Base-by-base conservation (phyloP, 2,797 vertebrate species). In the Molossus alvarezi region DNA sequence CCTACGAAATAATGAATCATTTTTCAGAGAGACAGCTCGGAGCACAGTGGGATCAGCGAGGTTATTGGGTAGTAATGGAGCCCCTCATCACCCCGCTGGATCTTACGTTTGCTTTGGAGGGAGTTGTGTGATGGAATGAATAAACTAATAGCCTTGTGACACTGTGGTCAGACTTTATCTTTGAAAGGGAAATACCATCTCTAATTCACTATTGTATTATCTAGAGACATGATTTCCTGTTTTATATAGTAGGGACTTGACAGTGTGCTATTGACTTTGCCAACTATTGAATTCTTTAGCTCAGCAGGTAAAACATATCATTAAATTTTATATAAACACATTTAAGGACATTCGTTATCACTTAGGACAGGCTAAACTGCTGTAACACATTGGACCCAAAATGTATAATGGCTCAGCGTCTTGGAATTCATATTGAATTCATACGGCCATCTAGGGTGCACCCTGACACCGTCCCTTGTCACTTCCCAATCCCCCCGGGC, bases 181-280 rank as follows among this genome's bases (percentile, higher is more conserved):
- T 89, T 91, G 71, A 51, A 89, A 77, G 20, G 75, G 10, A 69
- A 86, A 23, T 81, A 80, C 21, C 4, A 95, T 65, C 57, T 77
- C 21, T 69, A 55, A n/a, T 25, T 90, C 48, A 80, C 27, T 83
- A 18, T n/a, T 75, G 25, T 29, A 29, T 72, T 48, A 41, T 25
- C 41, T 12, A 14, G n/a, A 84, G 5, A 60, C 25, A 27, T 64
- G 25, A 18, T 51, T 76, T n/a, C 60, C 60, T 15, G 17, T 75
- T 84, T 84, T 80, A 3, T 48, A 33, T 62, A 80, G 53, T 75
- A 53, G 12, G 51, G 20, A 8, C 55, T 69, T 80, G 85, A 51
- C 33, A 33, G 33, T 85, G 91, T 64, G 9, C 6, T 91, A 65
- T 18, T 37, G 13, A 73, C 73, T 87, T 90, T 41, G 20, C 33